phyloP scores from a whole-genome alignment of 2,888 invertebrate species.

The Diarsia brunnea region DNA sequence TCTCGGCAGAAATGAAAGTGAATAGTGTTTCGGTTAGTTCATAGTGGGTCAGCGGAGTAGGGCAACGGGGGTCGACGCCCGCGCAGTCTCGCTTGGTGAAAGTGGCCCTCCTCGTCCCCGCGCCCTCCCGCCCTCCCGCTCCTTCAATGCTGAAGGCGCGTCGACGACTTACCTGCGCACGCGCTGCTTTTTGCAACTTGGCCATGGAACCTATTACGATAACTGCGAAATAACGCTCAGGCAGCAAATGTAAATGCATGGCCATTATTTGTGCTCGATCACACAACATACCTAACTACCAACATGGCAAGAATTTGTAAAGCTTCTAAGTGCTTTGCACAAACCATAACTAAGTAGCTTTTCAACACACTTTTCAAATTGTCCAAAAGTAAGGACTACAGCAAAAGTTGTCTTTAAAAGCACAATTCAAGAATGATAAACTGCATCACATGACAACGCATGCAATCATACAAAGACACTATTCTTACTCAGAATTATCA shows the following conservation, averaged over 20 bases:
- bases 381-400: not conserved
- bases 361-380: not conserved
- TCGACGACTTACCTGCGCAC: slow-evolving; percentile 85
- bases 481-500: slow-evolving; percentile 20
- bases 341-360: not conserved
- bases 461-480: not conserved
- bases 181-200: slow-evolving; percentile 90
- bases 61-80: slow-evolving; percentile 89
- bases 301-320: slow-evolving; percentile 62
- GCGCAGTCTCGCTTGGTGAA: slow-evolving; percentile 90
- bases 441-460: slow-evolving; percentile 3
- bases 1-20: slow-evolving; percentile 88
- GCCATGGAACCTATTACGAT: slow-evolving; percentile 90
- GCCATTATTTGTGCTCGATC: slow-evolving; percentile 84
- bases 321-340: slow-evolving; percentile 13
- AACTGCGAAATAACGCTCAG: slow-evolving; percentile 86
- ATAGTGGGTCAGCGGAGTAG: slow-evolving; percentile 90
- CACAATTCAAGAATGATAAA: not conserved
- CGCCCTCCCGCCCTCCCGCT: slow-evolving; percentile 73
- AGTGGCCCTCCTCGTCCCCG: slow-evolving; percentile 85
- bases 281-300: slow-evolving; percentile 70
- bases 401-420: not conserved
- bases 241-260: slow-evolving; percentile 86
- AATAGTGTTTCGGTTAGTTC: slow-evolving; percentile 86
- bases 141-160: slow-evolving; percentile 80